Conservation (phyloP, 2,888 invertebrate genomes). For the Eristalis pertinax region DNA sequence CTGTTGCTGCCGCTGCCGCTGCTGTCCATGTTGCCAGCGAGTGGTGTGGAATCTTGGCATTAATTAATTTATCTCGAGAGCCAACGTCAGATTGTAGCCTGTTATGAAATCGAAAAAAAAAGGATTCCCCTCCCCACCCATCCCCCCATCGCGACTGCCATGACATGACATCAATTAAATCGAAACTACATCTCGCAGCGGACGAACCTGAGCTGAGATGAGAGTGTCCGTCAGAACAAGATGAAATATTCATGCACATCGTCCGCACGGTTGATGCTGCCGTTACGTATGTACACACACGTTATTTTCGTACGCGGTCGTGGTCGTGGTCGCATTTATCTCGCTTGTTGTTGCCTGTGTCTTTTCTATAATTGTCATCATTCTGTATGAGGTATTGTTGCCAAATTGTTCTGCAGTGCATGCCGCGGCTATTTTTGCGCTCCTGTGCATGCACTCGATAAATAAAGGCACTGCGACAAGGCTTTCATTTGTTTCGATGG, state of each 20-base stretch:
- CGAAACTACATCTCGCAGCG: conserved; percentile 54
- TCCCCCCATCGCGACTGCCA: not conserved
- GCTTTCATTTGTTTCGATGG: not conserved
- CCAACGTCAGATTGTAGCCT: not conserved
- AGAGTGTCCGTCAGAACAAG: conserved; percentile 57
- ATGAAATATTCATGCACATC: conserved; percentile 57
- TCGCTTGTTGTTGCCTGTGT: not conserved
- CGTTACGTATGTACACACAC: not conserved
- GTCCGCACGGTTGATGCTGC: not conserved
- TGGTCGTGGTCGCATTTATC: not conserved
- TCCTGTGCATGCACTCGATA: not conserved
- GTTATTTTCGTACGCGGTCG: not conserved
- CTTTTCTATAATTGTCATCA: not conserved
- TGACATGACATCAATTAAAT: conserved; percentile 69
- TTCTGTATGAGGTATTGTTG: not conserved
- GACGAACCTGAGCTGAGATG: conserved; percentile 64
- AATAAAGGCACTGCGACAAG: not conserved
- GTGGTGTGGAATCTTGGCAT: conserved; percentile 43
- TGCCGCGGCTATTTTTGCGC: not conserved
- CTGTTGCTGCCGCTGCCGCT: not conserved
- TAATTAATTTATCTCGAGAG: conserved; percentile 51
- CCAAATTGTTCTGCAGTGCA: not conserved
- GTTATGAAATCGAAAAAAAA: conserved; percentile 39
- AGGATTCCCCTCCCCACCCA: conserved; percentile 1
- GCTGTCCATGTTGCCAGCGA: too few species aligned